Percentiles rank a stretch among this genome's conserved stretches.
Evolutionary conservation across 2,888 invertebrate species (phyloP).

Genomic region (Acleris holmiana): DNA sequence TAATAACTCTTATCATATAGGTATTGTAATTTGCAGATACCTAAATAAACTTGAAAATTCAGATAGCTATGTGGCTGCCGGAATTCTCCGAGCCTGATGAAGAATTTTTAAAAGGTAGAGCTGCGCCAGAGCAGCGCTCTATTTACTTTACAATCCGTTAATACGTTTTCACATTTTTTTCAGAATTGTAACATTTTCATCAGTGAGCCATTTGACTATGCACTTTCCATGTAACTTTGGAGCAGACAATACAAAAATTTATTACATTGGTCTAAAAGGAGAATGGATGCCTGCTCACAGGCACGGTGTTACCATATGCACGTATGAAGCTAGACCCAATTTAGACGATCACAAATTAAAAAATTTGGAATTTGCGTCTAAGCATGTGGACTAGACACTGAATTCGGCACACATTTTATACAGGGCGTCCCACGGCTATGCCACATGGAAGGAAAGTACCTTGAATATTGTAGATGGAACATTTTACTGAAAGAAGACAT

Average conservation of each 20-base stretch:
- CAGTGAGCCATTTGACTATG: conserved; percentile 93
- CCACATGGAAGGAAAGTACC: no score
- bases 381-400: conserved; percentile 77
- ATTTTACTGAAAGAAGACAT: no score
- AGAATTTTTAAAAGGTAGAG: no score
- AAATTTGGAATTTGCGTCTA: conserved; percentile 85
- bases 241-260: conserved; percentile 91
- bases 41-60: no score
- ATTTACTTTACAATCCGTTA: no score
- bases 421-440: no score
- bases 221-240: conserved; percentile 97
- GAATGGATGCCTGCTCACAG: conserved; percentile 93
- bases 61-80: no score
- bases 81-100: no score
- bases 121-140: no score
- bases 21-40: no score
- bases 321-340: conserved; percentile 94
- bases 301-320: conserved; percentile 96
- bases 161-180: conserved; percentile 52
- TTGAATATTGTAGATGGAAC: no score
- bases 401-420: neutral
- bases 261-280: conserved; percentile 97
- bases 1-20: no score
- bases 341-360: conserved; percentile 92
- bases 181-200: conserved; percentile 96